Percentiles rank a stretch among this genome's conserved stretches.
Conservation (phyloP, 64 coral and sea anemone species). For the Orbicella faveolata region DNA sequence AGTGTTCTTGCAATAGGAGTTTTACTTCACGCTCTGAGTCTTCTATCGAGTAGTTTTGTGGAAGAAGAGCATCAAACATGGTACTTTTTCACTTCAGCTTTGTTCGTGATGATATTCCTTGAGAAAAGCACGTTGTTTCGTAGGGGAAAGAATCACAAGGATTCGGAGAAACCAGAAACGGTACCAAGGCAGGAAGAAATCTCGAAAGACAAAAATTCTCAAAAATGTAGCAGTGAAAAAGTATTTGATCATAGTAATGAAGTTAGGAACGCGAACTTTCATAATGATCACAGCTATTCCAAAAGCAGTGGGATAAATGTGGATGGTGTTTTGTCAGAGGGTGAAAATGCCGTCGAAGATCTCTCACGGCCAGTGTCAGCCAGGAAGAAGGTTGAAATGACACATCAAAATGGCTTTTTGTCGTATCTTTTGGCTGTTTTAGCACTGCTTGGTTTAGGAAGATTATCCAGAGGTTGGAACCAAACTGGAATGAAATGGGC, state of each 20-base stretch:
- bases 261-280: neutral
- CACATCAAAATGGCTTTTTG: neutral
- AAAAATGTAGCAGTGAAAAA: neutral
- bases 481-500: constrained; percentile 99
- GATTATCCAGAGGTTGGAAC: constrained; percentile 73
- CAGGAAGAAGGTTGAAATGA: neutral
- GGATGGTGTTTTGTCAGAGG: too few relatives aligned
- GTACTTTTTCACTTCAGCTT: constrained; percentile 78
- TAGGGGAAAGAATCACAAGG: neutral
- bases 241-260: neutral
- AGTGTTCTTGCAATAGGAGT: constrained; percentile 57
- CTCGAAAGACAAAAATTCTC: neutral
- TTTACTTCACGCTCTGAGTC: constrained; percentile 70
- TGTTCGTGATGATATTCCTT: constrained; percentile 60
- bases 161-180: neutral
- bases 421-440: neutral
- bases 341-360: neutral
- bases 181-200: neutral
- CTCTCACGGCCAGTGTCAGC: neutral
- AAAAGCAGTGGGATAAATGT: neutral
- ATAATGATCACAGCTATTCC: neutral
- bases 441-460: constrained; percentile 41
- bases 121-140: constrained; percentile 17
- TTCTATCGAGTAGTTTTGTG: constrained; percentile 94
- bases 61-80: constrained; percentile 99